Evolutionary conservation across 2,113 vertebrate genomes (phyloP), one percentile per base, ranked within the genome.

Genomic region (Psittacus erithacus): DNA sequence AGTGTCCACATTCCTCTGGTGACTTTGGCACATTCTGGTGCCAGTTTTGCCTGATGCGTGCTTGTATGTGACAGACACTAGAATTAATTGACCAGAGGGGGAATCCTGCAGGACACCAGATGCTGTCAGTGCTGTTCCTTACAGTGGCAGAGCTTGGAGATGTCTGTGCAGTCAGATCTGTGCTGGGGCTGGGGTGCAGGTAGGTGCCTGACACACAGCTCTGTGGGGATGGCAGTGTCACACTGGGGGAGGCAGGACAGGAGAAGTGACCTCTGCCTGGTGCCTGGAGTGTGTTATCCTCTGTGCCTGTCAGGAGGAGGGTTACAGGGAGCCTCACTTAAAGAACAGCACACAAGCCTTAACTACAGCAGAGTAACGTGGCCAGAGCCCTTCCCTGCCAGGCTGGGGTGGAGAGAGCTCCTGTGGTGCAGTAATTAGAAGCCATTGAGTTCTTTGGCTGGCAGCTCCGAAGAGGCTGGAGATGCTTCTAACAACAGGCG

Each of bases 371-470:
- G 44, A 85, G 13, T 68, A 46, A 50, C 4, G 11, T 86, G 85
- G 31, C 64, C 0, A 0, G 87, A 77, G 75, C 41, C 1, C 3
- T 74, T 95, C 73, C 68, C 44, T 65, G 46, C 76, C 67, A 18
- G 69, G 24, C 53, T 76, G 64, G 83, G 44, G 9, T 70, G 91
- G 41, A 79, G 53, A 80, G 69, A 57, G 4, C 59, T 86, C 41
- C 90, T 86, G 46, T 24, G n/a, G 31, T 76, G 81, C 78, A 50
- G 43, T 96, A 88, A 91, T 96, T 95, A 90, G 86, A 90, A 93
- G 39, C 71, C 84, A 38, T 75, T 22, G 84, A 87, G 80, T 93
- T 95, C 1, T 27, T 89, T 78, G 82, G 46, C 86, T 96, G 96
- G 62, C 86, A 91, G 88, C 94, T 93, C 55, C 1, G 1, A 74